Evolutionary conservation across 2,888 invertebrate species (phyloP).

Genomic region (Drosophila heteroneura): DNA sequence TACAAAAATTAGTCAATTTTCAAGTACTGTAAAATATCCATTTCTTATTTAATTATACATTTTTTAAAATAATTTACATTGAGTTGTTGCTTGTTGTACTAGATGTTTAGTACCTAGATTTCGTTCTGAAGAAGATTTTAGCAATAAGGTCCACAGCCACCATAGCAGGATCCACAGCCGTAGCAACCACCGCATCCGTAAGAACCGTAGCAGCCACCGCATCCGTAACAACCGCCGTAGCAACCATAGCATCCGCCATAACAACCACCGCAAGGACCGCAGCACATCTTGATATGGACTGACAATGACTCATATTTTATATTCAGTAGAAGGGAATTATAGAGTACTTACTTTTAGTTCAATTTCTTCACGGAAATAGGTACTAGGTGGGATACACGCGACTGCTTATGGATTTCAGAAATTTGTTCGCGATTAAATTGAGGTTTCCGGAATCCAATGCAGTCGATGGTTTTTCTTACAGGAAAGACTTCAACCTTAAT

Average conservation of each 20-base stretch:
- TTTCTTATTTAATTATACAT: not conserved
- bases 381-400: not conserved
- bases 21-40: not conserved
- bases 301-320: not conserved
- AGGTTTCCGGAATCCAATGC: not conserved
- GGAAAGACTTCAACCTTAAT: conserved; percentile 8
- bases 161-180: conserved; percentile 11
- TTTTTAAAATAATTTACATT: not conserved
- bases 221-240: not conserved
- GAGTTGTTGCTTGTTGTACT: not conserved
- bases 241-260: conserved; percentile 2
- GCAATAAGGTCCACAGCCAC: conserved; percentile 10
- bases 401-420: not conserved
- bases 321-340: not conserved
- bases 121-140: conserved; percentile 16
- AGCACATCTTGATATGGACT: conserved; percentile 14
- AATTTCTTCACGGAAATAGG: conserved; percentile 1
- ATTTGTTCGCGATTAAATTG: not conserved
- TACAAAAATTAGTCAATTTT: not conserved
- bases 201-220: not conserved
- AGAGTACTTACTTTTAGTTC: not conserved
- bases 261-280: conserved; percentile 7
- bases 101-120: conserved; percentile 6
- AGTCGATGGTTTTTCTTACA: not conserved
- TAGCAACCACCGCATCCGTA: not conserved